Evolutionary conservation across 2,888 invertebrate species (phyloP).

Genomic region (Orgyia antiqua): DNA sequence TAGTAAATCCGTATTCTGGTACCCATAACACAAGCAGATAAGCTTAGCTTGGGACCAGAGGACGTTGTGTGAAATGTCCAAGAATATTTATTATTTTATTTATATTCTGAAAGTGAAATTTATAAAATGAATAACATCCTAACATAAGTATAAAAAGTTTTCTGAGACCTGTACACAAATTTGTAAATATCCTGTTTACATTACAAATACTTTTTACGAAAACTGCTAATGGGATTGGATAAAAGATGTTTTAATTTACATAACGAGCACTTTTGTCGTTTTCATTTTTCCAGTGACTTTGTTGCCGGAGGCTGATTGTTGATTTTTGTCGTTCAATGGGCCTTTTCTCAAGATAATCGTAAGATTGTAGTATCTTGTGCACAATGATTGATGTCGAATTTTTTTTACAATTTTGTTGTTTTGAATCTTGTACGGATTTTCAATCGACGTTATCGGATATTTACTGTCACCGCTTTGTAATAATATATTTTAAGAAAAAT

Average conservation of each 20-base stretch:
- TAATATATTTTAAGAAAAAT: too few relatives aligned
- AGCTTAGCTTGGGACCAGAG: too few relatives aligned
- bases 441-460: background rate
- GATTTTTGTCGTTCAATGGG: constrained; percentile 38
- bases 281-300: constrained; percentile 44
- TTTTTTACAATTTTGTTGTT: constrained; percentile 1
- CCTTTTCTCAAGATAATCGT: constrained; percentile 37
- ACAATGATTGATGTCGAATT: constrained; percentile 21
- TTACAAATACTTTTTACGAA: constrained; percentile 57
- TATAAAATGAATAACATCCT: too few relatives aligned
- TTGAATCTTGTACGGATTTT: constrained; percentile 17
- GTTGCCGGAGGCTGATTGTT: constrained; percentile 12
- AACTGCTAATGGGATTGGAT: constrained; percentile 53
- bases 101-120: too few relatives aligned
- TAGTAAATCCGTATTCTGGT: too few relatives aligned
- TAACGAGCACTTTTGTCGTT: constrained; percentile 54
- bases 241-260: constrained; percentile 64
- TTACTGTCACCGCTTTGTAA: too few relatives aligned
- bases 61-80: too few relatives aligned
- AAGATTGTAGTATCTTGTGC: constrained; percentile 29
- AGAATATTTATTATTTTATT: too few relatives aligned
- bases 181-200: constrained; percentile 57
- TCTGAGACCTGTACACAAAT: constrained; percentile 48
- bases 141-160: too few relatives aligned
- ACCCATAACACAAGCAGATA: too few relatives aligned